These are phyloP conservation scores for Bombus superbus DNA, from an alignment of 1,140 invertebrate genomes.

Conservation along the genomic window DNA sequence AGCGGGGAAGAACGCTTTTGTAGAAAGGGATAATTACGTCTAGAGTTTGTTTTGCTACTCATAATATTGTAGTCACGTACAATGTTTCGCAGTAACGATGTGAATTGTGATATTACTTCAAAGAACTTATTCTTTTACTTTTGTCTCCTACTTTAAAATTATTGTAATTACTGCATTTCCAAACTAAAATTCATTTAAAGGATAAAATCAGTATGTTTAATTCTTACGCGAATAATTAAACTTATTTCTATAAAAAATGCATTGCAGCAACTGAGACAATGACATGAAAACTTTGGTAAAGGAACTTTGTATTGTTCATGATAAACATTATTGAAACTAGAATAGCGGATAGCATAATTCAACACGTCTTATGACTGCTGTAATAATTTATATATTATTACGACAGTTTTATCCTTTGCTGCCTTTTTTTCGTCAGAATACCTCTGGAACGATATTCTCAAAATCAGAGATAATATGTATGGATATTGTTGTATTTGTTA, in stretches of 20 bases:
- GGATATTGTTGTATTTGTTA: slow-evolving; percentile 5
- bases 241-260: slow-evolving; percentile 38
- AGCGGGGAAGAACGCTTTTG: slow-evolving; percentile 1
- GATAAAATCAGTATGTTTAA: background rate
- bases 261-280: slow-evolving; percentile 19
- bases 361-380: slow-evolving; percentile 16
- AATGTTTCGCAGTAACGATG: background rate
- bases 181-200: background rate
- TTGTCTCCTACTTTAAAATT: background rate
- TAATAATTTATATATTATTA: slow-evolving; percentile 33
- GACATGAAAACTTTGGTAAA: slow-evolving; percentile 54
- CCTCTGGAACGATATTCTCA: background rate
- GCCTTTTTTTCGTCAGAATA: slow-evolving; percentile 13
- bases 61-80: background rate
- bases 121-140: slow-evolving; percentile 25
- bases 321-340: slow-evolving; percentile 35
- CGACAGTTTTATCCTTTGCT: slow-evolving; percentile 1
- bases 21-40: slow-evolving; percentile 7
- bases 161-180: background rate
- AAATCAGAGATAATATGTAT: slow-evolving; percentile 21
- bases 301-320: slow-evolving; percentile 43
- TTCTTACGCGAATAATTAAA: background rate
- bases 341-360: slow-evolving; percentile 26
- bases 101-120: slow-evolving; percentile 15
- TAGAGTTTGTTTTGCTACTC: slow-evolving; percentile 23